Base-by-base conservation (phyloP, 2,888 invertebrate genomes). In the Epistrophe eligans region DNA sequence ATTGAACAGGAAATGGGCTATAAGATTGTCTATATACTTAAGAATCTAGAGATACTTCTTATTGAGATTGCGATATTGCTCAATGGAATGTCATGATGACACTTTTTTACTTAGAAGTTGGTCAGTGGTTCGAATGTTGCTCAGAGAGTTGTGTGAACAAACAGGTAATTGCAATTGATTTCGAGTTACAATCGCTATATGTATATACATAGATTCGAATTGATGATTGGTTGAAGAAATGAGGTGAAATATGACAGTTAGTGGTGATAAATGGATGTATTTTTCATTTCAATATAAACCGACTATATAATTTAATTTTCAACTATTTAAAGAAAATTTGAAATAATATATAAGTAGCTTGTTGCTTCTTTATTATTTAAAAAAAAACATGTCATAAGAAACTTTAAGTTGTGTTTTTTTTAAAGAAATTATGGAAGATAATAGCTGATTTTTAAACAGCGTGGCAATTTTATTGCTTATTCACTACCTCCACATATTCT, bases 1-100 rank as follows among this genome's bases (percentile, higher is more conserved):
- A 74, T 87, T 82, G 58, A 79, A 87, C 87, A 87, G 87, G 87
- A 87, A 87, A 83, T 82, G 66, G 83, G 74, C 66, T 72, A 71
- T 66, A 55, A 83, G 60, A 58, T 67, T 50, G 48, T 71, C 71
- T 62, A 1, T 13, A 60, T 52, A 24, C 7, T 32, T 6, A 7
- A 79, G 77, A 71, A 52, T 67, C 67, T 67, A 45, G 45, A 45
- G 11, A 50, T 79, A 45, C 45, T 19, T 55, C 24, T 58, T 62
- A 19, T 62, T 71, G 73, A 62, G 48, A 79, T 77, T 72, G 77
- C 74, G 40, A 82, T 87, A 87, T 79, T 87, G 79, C 60, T 76
- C 76, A 64, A 82, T 87, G 87, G 87, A 87, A 87, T 87, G 79
- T 71, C 35, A 66, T 60, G 83, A 87, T 79, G 87, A 83, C 87